Base-by-base conservation (phyloP, 2,888 invertebrate genomes). In the Scaptomyza reducta region DNA sequence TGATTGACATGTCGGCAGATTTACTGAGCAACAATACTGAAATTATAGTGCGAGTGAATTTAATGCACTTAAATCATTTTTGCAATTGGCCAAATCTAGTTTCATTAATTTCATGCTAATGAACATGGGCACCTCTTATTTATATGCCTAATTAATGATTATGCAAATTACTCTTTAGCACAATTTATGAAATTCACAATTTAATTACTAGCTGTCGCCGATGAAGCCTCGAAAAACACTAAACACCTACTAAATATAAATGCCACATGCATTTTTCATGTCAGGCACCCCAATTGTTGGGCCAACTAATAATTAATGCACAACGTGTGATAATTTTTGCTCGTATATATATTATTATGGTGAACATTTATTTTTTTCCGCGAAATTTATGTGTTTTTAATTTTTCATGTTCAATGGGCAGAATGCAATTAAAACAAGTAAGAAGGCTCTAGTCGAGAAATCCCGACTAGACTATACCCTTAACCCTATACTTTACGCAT, bases 231-330 rank as follows among this genome's bases (percentile, higher is more conserved):
- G 9, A 42, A 50, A 50, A 33, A 51, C 29, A 46, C 67, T 41
- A 40, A 65, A 31, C 47, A 65, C 29, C 56, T 25, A 56, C 18
- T 54, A 42, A 42, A 55, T 25, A 49, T 14, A 16, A 13, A 46
- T 50, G 49, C 64, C 27, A 66, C 64, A 77, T 57, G 44, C 61
- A 70, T 61, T 63, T 66, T 55, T 70, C 56, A 65, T 76, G 65
- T 47, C 56, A 57, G 18, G 45, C 55, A 13, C 41, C 44, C 16
- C 35, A 75, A 47, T 42, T 55, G 31, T 45, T 35, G 25, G 46
- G 57, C 59, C 51, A 58, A 47, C 81, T 74, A 87, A 80, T 84
- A 87, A 84, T 87, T 87, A 74, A 70, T 66, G 63, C 68, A 53
- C 49, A 38, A 29, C 22, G 42, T 47, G 59, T 69, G 77, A 84